Percentiles rank a stretch among this genome's conserved stretches.
Conservation (phyloP, 2,797 vertebrate species). For the Enteromius radiatus region DNA sequence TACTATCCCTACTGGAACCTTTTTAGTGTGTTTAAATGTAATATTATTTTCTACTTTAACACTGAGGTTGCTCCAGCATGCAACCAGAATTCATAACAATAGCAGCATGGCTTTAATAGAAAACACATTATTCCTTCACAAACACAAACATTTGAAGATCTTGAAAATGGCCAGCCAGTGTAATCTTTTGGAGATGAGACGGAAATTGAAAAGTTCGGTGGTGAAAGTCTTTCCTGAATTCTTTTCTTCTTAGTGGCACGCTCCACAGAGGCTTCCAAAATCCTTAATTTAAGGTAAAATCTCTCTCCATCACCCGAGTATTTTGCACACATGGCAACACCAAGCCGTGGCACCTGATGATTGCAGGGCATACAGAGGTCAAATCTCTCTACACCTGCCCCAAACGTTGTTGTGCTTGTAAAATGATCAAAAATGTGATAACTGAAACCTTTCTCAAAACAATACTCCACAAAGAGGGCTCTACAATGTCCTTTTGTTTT, state of each 20-base stretch:
- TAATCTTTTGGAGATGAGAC: constrained; percentile 46
- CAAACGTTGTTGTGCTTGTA: background rate
- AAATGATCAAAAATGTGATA: constrained; percentile 8
- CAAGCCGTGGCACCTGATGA: constrained; percentile 5
- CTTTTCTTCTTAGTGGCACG: constrained; percentile 41
- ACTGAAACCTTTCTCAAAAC: background rate
- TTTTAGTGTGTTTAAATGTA: background rate
- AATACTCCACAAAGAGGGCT: background rate
- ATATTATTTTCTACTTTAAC: background rate
- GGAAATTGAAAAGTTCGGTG: constrained; percentile 52
- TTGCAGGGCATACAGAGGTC: background rate
- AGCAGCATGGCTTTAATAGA: constrained; percentile 11
- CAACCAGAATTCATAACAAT: constrained; percentile 22
- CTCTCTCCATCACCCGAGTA: background rate
- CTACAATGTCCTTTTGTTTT: constrained; percentile 35
- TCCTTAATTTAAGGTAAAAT: constrained; percentile 29
- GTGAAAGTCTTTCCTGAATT: constrained; percentile 50
- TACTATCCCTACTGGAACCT: constrained; percentile 13
- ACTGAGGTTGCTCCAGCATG: constrained; percentile 25
- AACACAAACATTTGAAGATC: constrained; percentile 35
- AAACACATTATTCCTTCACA: constrained; percentile 22
- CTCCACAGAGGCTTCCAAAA: constrained; percentile 21
- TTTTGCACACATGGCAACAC: constrained; percentile 11
- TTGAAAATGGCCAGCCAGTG: constrained; percentile 4
- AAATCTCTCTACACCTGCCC: constrained; percentile 18